phyloP scores from a whole-genome alignment of 2,888 invertebrate genomes.

The Antheraea assamensis region DNA sequence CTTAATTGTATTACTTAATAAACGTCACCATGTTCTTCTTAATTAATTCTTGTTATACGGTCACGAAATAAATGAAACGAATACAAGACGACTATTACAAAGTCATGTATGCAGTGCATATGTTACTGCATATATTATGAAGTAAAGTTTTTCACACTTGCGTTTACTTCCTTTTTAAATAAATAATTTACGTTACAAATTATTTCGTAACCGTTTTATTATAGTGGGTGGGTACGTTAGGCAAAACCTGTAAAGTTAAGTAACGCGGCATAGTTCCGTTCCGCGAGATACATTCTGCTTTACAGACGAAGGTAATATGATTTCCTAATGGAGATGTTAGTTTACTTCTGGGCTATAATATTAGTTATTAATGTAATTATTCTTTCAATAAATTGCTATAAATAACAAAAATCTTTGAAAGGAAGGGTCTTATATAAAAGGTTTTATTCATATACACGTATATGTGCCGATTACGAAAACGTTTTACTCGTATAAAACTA shows the following conservation, averaged over 20 bases:
- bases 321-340: conserved; percentile 39
- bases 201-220: conserved; percentile 61
- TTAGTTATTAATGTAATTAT: conserved; percentile 4
- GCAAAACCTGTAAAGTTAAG: conserved; percentile 66
- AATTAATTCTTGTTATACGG: not conserved
- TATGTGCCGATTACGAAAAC: not conserved
- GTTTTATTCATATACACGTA: not conserved
- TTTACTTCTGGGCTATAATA: conserved; percentile 2
- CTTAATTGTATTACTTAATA: no score
- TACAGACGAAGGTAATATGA: conserved; percentile 44
- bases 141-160: not conserved
- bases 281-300: conserved; percentile 70
- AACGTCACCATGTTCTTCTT: not conserved
- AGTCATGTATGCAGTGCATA: not conserved
- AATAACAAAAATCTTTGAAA: not conserved
- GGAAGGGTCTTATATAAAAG: not conserved
- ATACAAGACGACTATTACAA: not conserved
- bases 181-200: conserved; percentile 37
- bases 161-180: not conserved
- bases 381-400: not conserved
- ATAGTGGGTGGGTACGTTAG: conserved; percentile 43
- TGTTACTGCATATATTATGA: not conserved
- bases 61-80: not conserved
- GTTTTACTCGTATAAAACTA: not conserved
- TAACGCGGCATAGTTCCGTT: conserved; percentile 73